Base-by-base conservation (phyloP, 2,797 vertebrate species). In the Artibeus jamaicensis region DNA sequence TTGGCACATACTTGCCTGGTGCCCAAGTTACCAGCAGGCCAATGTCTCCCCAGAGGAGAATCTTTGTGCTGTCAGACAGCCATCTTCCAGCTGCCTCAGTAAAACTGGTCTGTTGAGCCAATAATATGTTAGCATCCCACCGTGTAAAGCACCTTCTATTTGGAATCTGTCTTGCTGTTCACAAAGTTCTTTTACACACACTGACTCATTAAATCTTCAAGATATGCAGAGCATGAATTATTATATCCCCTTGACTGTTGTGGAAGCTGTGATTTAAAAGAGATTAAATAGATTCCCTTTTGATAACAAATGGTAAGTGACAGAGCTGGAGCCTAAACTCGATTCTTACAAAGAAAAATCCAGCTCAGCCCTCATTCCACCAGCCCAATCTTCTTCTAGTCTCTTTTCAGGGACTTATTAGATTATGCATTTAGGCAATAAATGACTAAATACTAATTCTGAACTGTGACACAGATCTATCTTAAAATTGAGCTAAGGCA, bases 161-260 rank as follows among this genome's bases (percentile, higher is more conserved):
- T 82, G 39, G 22, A 29, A 26, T 50, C 6, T 73, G 9, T 44
- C 82, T 70, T 65, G 11, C 7, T 78, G 16, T 48, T 92, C 88
- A 83, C 46, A 71, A 86, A 93, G 18, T 70, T 93, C 55, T 68
- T 77, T 89, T 67, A 48, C 2, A 70, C 2, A 84, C 16, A 50
- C 11, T 55, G 48, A 93, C 67, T 94, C 62, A 93, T 65, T 85
- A 76, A 85, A 65, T 62, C 76, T 62, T 96, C 67, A 83, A 90
- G 18, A 34, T 37, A 85, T 21, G n/a, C 46, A 44, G 39, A 22
- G 50, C 6, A 68, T 67, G 65, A 93, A 79, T 93, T 86, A 70
- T 46, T 37, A 50, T 48, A 68, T 78, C 48, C n/a, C 18, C 91
- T 94, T 70, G 53, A 77, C 16, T 84, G 19, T 42, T 81, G 7